Evolutionary conservation across 2,113 vertebrate genomes (phyloP), one percentile per base, ranked within the genome.

Genomic region (Madoqua kirkii): DNA sequence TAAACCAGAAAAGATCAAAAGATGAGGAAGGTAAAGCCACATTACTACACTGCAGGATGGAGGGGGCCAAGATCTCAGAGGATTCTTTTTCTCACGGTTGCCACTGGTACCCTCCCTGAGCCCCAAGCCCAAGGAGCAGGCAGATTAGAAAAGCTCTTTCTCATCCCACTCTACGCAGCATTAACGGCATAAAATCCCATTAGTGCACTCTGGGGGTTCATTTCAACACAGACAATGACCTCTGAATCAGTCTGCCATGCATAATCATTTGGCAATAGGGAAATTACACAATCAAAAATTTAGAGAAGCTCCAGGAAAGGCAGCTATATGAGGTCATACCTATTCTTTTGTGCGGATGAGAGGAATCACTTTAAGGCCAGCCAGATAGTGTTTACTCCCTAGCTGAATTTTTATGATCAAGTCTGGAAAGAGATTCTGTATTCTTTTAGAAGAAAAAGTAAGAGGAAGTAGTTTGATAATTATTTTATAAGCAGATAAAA

Each of bases 151-250:
- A 98, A 96, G 33, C 0, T 33, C 85, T 97, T 98, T 97, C 93
- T 97, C 54, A 52, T 95, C 97, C 89, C 85, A 17, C 86, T 64
- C 87, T 87, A 31, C 93, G 97, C 90, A 92, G 92, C 82, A 96
- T 88, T 87, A 94, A 92, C 17, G 67, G 81, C 93, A 97, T 95
- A 82, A 97, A 98, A 90, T 95, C 8, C 92, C 76, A 97, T 98
- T 98, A 98, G 96, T 83, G 91, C 97, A 97, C 97, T 92, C 98
- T 64, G 81, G 94, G 94, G 96, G 71, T 97, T 98, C 85, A 94
- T 95, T 97, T 97, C 88, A 97, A 97, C 67, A 95, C 29, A 98
- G 95, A 97, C 93, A 78, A 87, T 82, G 36, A 67, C 83, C 15
- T 97, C 96, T 93, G 96, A 92, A 83, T 89, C 96, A 95, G 88